These are phyloP conservation scores for Tetragonisca angustula DNA, from an alignment of 2,888 invertebrate genomes.

Conservation along the genomic window DNA sequence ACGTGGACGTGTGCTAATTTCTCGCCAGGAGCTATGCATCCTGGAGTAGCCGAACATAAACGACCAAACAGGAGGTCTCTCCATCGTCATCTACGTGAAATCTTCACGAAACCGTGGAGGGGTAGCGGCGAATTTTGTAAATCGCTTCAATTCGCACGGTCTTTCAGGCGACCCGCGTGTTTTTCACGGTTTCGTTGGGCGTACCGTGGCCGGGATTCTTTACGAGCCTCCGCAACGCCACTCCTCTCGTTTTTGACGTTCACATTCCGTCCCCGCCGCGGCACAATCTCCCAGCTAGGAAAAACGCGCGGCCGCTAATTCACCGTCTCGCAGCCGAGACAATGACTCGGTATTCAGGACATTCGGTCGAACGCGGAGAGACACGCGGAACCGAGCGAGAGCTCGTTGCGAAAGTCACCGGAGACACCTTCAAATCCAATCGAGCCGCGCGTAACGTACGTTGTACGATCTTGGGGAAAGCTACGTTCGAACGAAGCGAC, in stretches of 20 bases:
- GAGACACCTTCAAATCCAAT: constrained; percentile 3
- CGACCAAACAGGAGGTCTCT: background rate
- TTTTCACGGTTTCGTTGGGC: background rate
- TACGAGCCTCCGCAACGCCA: constrained; percentile 42
- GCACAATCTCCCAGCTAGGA: constrained; percentile 35
- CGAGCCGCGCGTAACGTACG: background rate
- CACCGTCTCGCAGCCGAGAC: constrained; percentile 42
- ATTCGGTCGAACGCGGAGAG: constrained; percentile 50
- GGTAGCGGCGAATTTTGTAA: too few relatives aligned
- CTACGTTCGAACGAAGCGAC: too few relatives aligned
- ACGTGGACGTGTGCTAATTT: constrained; percentile 19
- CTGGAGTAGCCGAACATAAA: constrained; percentile 32
- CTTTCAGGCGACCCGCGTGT: background rate
- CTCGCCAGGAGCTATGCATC: constrained; percentile 2
- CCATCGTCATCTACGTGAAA: background rate
- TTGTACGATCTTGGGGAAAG: too few relatives aligned
- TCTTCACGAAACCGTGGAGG: too few relatives aligned
- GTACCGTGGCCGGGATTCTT: constrained; percentile 45
- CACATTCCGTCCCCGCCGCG: constrained; percentile 26
- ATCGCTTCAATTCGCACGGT: background rate
- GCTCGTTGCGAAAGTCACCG: constrained; percentile 12
- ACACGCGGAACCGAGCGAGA: constrained; percentile 39
- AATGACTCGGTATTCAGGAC: constrained; percentile 62
- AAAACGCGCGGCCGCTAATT: constrained; percentile 45
- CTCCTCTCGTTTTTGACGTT: constrained; percentile 51